Conservation (phyloP, 23 tunicate genomes). For the Styela plicata region DNA sequence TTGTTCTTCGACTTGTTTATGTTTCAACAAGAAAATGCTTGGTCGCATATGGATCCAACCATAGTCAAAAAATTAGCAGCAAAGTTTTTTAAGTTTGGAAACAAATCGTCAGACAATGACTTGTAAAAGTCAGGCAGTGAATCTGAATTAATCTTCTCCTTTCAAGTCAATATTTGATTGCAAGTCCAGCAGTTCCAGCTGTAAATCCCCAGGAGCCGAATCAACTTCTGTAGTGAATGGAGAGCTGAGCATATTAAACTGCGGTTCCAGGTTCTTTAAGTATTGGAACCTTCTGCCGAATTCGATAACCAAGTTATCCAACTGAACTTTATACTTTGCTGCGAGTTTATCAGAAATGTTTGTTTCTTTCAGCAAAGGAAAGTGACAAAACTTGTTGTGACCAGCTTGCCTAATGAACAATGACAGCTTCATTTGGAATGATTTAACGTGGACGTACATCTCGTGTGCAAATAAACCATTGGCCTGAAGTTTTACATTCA, state of each 20-base stretch:
- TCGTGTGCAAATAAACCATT: conserved; percentile 39
- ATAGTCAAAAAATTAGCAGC: conserved; percentile 26
- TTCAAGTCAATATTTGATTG: conserved; percentile 28
- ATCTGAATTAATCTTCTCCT: background rate
- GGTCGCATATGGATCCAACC: conserved; percentile 45
- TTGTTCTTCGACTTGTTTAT: conserved; percentile 28
- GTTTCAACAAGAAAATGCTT: conserved; percentile 20
- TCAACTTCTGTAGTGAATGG: conserved; percentile 29
- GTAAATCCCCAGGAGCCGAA: conserved; percentile 23
- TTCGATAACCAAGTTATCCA: conserved; percentile 18
- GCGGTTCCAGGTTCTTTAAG: conserved; percentile 26
- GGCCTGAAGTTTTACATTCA: conserved; percentile 29
- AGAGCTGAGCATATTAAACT: conserved; percentile 35
- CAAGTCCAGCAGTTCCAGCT: conserved; percentile 36
- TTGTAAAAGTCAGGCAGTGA: conserved; percentile 33
- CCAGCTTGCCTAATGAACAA: conserved; percentile 19
- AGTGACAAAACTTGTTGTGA: conserved; percentile 27
- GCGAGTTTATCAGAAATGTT: background rate
- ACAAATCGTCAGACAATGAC: conserved; percentile 15
- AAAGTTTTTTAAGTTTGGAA: conserved; percentile 32
- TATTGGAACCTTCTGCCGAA: conserved; percentile 37
- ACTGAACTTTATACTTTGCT: conserved; percentile 23
- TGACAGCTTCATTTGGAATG: conserved; percentile 40
- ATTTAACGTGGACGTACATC: conserved; percentile 33
- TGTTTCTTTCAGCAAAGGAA: no score